A percentile compares a stretch with the other conserved stretches of the same genome.
Conservation (phyloP, 2,113 vertebrate species). For the Leptobrachium leishanense region DNA sequence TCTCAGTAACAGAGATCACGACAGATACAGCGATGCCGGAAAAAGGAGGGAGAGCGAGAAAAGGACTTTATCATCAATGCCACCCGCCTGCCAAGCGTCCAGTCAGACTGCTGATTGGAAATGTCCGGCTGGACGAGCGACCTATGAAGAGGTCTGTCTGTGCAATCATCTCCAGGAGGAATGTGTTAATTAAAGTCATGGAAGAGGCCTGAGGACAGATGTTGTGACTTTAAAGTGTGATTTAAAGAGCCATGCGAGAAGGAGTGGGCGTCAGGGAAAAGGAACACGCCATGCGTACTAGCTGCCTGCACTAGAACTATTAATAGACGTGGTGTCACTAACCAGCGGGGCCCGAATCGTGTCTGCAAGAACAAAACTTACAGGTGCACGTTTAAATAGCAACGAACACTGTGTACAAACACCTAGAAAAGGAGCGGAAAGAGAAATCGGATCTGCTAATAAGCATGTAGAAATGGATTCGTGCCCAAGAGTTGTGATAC, state of each 20-base stretch:
- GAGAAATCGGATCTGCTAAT: too few relatives aligned
- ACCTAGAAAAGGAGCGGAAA: too few relatives aligned
- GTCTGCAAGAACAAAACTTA: not conserved
- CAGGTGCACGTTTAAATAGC: not conserved
- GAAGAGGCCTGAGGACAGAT: constrained; percentile 25
- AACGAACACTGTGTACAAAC: too few relatives aligned
- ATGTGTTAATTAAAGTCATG: constrained; percentile 31
- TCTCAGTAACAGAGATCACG: too few relatives aligned
- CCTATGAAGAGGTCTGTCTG: not conserved
- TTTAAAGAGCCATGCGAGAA: constrained; percentile 11
- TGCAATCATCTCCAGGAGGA: not conserved
- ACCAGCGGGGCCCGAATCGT: not conserved
- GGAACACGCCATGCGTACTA: constrained; percentile 36
- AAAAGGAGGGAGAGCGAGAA: too few relatives aligned
- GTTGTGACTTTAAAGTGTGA: constrained; percentile 34
- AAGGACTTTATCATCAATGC: too few relatives aligned
- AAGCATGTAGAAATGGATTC: too few relatives aligned
- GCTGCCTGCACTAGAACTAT: not conserved
- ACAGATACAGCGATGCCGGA: too few relatives aligned
- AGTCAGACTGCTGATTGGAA: not conserved
- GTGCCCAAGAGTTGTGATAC: too few relatives aligned
- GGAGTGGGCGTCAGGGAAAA: constrained; percentile 33
- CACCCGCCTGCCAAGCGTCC: not conserved
- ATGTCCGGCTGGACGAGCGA: not conserved
- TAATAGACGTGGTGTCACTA: not conserved